These are phyloP conservation scores for Protobothrops flavoviridis DNA, from an alignment of 2,113 vertebrate genomes.

Conservation along the genomic window DNA sequence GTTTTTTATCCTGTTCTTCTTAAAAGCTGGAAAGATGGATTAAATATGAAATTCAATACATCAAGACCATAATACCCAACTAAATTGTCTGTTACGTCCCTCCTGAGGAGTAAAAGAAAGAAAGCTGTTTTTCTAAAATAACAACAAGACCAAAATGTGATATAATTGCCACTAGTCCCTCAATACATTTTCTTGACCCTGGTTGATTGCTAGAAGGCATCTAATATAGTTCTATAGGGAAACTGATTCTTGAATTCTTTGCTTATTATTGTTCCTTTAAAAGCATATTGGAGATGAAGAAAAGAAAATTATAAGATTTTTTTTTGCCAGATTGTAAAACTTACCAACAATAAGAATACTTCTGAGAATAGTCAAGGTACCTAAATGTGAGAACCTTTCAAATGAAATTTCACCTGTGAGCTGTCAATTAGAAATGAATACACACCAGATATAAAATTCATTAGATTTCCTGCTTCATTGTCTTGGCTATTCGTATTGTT, in stretches of 20 bases:
- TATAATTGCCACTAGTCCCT: not conserved
- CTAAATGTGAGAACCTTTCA: not conserved
- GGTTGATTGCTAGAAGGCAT: not conserved
- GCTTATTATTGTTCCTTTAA: not conserved
- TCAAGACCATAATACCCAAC: too few relatives aligned
- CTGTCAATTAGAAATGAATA: not conserved
- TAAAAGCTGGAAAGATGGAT: not conserved
- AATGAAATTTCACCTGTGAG: not conserved
- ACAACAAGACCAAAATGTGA: not conserved
- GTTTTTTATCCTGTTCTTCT: not conserved
- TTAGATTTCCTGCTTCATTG: not conserved
- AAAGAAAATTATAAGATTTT: not conserved
- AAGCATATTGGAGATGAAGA: not conserved
- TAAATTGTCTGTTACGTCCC: not conserved
- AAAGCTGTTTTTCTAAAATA: not conserved
- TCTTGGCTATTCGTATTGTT: not conserved
- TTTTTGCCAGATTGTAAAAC: not conserved
- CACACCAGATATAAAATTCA: slow-evolving; percentile 3
- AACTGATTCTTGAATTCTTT: not conserved
- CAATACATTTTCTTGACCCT: not conserved
- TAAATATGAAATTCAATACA: not conserved
- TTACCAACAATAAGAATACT: not conserved
- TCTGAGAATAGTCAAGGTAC: not conserved
- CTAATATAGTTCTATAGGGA: not conserved
- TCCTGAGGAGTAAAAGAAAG: not conserved